Percentiles rank a stretch among this genome's conserved stretches.
Evolutionary conservation across 2,888 invertebrate genomes (phyloP).

Genomic region (Hemaris fuciformis): DNA sequence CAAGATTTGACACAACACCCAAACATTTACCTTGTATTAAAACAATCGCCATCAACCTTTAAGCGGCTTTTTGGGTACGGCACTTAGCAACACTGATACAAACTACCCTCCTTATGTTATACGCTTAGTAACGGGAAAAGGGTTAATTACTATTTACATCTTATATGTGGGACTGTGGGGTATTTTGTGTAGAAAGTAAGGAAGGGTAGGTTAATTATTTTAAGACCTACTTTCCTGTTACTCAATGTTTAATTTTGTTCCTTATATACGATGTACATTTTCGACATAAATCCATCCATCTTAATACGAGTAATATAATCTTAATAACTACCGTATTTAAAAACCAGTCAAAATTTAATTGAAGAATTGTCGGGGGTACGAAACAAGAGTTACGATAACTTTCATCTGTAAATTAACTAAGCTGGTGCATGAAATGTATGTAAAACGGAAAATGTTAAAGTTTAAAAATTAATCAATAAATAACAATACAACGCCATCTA

Average conservation of each 20-base stretch:
- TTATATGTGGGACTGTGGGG: not conserved
- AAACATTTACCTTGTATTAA: conserved; percentile 26
- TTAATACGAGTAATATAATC: too few species aligned
- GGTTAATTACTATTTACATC: conserved; percentile 9
- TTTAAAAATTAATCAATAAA: too few species aligned
- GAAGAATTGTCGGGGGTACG: too few species aligned
- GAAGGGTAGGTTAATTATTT: not conserved
- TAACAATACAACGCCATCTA: too few species aligned
- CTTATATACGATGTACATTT: not conserved
- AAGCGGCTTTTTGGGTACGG: conserved; percentile 30
- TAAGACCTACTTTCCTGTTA: not conserved
- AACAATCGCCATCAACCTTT: conserved; percentile 24
- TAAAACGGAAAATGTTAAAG: too few species aligned
- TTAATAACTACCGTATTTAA: too few species aligned
- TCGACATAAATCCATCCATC: too few species aligned
- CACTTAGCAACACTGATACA: conserved; percentile 25
- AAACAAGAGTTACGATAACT: too few species aligned
- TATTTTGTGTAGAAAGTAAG: not conserved
- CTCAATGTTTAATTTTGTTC: not conserved
- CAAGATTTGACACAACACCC: not conserved
- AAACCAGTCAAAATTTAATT: too few species aligned
- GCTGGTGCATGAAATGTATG: too few species aligned
- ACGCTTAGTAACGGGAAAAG: conserved; percentile 13
- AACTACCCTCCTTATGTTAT: conserved; percentile 17
- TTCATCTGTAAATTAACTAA: too few species aligned